phyloP scores from a whole-genome alignment of 2,113 vertebrate species.

The Paracanthobrama guichenoti region DNA sequence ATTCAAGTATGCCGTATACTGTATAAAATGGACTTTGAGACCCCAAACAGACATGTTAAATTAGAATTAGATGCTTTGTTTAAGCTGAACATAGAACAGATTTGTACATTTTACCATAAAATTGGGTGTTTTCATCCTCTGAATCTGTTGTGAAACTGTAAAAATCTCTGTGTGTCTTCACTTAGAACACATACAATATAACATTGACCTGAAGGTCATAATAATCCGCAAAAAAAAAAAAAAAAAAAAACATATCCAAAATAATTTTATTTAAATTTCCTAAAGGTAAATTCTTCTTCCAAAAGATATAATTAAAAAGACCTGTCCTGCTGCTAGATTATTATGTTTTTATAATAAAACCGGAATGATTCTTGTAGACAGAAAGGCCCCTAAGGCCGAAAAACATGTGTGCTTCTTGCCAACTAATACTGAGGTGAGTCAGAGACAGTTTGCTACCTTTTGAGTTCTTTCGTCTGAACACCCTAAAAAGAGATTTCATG shows the following conservation, averaged over 20 bases:
- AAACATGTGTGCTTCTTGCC: background rate
- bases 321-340: background rate
- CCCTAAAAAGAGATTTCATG: background rate
- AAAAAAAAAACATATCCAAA: background rate
- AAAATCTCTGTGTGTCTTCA: too few species aligned
- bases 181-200: too few species aligned
- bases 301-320: background rate
- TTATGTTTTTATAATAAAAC: background rate
- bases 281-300: background rate
- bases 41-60: too few species aligned
- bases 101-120: too few species aligned
- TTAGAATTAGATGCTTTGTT: too few species aligned
- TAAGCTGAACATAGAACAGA: too few species aligned
- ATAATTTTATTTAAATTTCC: background rate
- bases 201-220: too few species aligned
- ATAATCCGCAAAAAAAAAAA: too few species aligned
- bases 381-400: background rate
- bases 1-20: background rate
- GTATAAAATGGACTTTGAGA: too few species aligned
- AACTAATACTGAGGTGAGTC: slow-evolving; percentile 8
- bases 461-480: background rate
- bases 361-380: background rate
- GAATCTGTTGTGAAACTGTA: too few species aligned
- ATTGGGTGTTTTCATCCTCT: too few species aligned
- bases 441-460: background rate